These are phyloP conservation scores for Garra rufa DNA, from an alignment of 2,113 vertebrate species.

Conservation along the genomic window DNA sequence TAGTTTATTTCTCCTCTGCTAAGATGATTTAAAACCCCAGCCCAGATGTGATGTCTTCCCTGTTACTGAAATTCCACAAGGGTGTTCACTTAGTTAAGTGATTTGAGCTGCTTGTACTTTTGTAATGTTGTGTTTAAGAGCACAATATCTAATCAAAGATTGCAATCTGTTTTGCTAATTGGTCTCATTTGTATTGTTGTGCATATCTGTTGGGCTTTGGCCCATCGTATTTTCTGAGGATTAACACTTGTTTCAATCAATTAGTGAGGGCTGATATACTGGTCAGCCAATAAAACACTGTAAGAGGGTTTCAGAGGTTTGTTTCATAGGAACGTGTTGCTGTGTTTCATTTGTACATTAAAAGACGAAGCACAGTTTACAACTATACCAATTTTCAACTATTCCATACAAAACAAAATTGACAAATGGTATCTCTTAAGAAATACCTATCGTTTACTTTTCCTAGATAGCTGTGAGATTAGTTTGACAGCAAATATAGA, in stretches of 20 bases:
- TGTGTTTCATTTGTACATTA: background rate
- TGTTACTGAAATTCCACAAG: background rate
- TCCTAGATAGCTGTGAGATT: background rate
- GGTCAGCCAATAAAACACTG: background rate
- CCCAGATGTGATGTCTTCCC: background rate
- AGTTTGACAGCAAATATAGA: background rate
- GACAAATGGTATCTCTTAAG: background rate
- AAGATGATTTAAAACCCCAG: background rate
- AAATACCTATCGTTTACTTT: background rate
- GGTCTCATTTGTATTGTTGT: conserved; percentile 23
- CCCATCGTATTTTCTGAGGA: conserved; percentile 15
- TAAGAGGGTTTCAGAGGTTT: background rate
- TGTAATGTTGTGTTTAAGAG: background rate
- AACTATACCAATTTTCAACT: background rate
- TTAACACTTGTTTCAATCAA: conserved; percentile 14
- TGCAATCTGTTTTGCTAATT: conserved; percentile 42
- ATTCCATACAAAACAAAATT: background rate
- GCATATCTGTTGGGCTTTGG: conserved; percentile 15
- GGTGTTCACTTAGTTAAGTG: background rate
- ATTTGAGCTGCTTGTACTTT: background rate
- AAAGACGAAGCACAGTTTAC: background rate
- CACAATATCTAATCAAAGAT: conserved; percentile 26
- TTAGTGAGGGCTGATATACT: conserved; percentile 22
- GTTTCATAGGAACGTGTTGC: background rate
- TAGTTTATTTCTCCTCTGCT: background rate